These are phyloP conservation scores for Coelopa frigida DNA, from an alignment of 1,140 invertebrate species.

Conservation along the genomic window DNA sequence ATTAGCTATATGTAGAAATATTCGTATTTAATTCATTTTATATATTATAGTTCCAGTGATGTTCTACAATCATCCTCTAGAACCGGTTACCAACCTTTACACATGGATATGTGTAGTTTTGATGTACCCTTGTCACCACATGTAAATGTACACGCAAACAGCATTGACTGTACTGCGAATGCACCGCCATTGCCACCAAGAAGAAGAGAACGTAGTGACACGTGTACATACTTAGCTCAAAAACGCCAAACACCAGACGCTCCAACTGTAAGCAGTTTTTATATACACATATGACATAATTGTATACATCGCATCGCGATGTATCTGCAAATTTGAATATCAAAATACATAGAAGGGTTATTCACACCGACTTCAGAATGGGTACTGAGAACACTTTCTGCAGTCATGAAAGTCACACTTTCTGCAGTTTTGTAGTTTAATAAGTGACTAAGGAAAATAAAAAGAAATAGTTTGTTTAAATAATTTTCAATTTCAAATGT, in stretches of 20 bases:
- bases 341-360: too few species aligned
- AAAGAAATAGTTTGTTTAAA: not conserved
- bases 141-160: slow-evolving; percentile 39
- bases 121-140: slow-evolving; percentile 41
- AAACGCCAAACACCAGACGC: slow-evolving; percentile 43
- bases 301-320: too few species aligned
- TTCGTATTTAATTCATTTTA: not conserved
- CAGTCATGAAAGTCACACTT: too few species aligned
- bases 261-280: slow-evolving; percentile 29
- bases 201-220: slow-evolving; percentile 39
- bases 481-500: too few species aligned
- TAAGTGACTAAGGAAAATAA: not conserved
- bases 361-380: too few species aligned
- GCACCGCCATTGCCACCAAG: slow-evolving; percentile 41
- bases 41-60: slow-evolving; percentile 22
- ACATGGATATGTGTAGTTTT: slow-evolving; percentile 3
- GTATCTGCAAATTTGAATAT: too few species aligned
- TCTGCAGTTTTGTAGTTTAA: too few species aligned
- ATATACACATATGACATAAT: too few species aligned
- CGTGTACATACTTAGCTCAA: slow-evolving; percentile 38
- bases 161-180: slow-evolving; percentile 31
- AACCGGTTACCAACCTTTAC: slow-evolving; percentile 19
- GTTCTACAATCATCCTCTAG: too few species aligned
- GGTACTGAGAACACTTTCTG: too few species aligned
- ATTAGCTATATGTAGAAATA: not conserved